These are phyloP conservation scores for Gila robusta DNA, from an alignment of 2,797 vertebrate genomes.

Conservation along the genomic window DNA sequence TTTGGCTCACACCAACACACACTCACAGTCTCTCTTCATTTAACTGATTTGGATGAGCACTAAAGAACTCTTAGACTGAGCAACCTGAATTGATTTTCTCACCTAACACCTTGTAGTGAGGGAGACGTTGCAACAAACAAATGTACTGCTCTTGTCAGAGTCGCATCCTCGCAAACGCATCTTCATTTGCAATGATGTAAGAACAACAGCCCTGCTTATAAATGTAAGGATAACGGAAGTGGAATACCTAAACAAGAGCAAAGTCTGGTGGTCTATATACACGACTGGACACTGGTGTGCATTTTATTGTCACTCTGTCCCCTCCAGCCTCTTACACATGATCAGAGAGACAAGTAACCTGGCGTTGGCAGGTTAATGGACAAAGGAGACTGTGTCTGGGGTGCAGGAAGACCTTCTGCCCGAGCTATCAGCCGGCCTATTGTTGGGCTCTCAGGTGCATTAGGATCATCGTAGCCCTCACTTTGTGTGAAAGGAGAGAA, in stretches of 20 bases:
- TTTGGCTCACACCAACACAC: constrained; percentile 20
- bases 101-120: constrained; percentile 36
- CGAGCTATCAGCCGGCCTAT: constrained; percentile 36
- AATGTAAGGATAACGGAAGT: constrained; percentile 29
- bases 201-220: constrained; percentile 21
- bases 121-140: constrained; percentile 44
- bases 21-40: constrained; percentile 43
- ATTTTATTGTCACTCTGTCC: constrained; percentile 35
- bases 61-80: constrained; percentile 43
- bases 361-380: constrained; percentile 63
- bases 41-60: constrained; percentile 54
- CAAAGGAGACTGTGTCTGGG: constrained; percentile 52
- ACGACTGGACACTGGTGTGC: constrained; percentile 50
- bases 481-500: constrained; percentile 50
- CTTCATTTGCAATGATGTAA: constrained; percentile 40
- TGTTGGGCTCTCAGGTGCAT: constrained; percentile 61
- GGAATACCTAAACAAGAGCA: constrained; percentile 43
- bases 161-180: constrained; percentile 28
- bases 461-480: constrained; percentile 57
- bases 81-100: constrained; percentile 45
- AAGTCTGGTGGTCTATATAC: constrained; percentile 9
- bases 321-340: constrained; percentile 63
- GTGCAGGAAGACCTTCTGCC: constrained; percentile 51
- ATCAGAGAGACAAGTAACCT: constrained; percentile 63
- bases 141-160: constrained; percentile 49